Evolutionary conservation across 2,888 invertebrate genomes (phyloP).

Genomic region (Dolichopus griseipennis): DNA sequence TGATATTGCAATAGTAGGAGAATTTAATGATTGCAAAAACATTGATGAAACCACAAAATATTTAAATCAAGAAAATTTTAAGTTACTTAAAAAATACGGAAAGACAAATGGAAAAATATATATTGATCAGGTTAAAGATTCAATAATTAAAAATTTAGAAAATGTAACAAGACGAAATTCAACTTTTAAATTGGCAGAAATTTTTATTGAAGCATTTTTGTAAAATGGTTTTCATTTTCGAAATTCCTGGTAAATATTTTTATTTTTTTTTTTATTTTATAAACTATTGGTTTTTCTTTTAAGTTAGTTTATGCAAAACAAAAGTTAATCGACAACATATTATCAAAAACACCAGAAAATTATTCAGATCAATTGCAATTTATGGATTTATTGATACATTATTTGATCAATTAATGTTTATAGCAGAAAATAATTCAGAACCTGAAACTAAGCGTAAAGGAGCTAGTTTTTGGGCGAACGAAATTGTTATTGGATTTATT

Average conservation of each 20-base stretch:
- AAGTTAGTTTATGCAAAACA: neutral
- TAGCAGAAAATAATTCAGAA: slow-evolving; percentile 32
- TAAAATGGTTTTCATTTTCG: slow-evolving; percentile 35
- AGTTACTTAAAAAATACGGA: slow-evolving; percentile 27
- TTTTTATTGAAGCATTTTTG: slow-evolving; percentile 30
- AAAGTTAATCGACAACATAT: slow-evolving; percentile 18
- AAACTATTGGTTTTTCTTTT: neutral
- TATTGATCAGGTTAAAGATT: neutral
- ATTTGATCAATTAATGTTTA: slow-evolving; percentile 32
- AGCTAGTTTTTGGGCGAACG: slow-evolving; percentile 38
- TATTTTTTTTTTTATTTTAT: neutral
- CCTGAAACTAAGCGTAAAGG: slow-evolving; percentile 26
- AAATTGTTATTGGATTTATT: slow-evolving; percentile 33
- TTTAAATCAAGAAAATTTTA: slow-evolving; percentile 28
- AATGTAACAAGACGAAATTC: slow-evolving; percentile 26
- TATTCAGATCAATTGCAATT: slow-evolving; percentile 35
- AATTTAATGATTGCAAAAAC: slow-evolving; percentile 20
- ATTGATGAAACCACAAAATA: slow-evolving; percentile 28
- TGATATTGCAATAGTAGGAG: slow-evolving; percentile 32
- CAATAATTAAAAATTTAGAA: slow-evolving; percentile 22
- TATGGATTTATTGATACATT: slow-evolving; percentile 36
- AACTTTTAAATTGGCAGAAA: slow-evolving; percentile 28
- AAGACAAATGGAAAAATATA: slow-evolving; percentile 5
- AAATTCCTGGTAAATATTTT: slow-evolving; percentile 23
- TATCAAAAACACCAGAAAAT: slow-evolving; percentile 27